Conservation (phyloP, 92 coral and sea anemone species). For the Zoanthus sociatus region DNA sequence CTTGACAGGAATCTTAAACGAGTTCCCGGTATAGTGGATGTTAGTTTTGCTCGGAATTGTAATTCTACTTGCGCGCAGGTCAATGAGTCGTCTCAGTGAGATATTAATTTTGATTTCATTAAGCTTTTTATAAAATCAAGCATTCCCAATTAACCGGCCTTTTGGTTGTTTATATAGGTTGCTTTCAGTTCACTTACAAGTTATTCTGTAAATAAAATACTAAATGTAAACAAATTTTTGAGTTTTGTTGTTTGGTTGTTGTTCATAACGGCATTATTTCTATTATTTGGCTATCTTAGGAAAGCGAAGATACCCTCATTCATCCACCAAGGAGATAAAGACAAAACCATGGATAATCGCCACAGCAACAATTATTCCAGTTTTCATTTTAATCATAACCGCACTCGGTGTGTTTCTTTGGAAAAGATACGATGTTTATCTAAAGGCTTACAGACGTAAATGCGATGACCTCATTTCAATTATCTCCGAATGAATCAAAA, state of each 20-base stretch:
- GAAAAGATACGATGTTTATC: conserved; percentile 17
- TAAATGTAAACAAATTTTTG: background rate
- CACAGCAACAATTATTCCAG: conserved; percentile 1
- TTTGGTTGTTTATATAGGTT: too few species aligned
- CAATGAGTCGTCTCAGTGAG: too few species aligned
- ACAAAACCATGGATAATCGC: conserved; percentile 37
- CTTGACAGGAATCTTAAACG: too few species aligned
- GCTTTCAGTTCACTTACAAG: too few species aligned
- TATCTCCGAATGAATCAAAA: background rate
- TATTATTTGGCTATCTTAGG: background rate
- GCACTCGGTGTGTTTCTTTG: conserved; percentile 15
- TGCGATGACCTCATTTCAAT: conserved; percentile 15
- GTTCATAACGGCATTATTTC: background rate
- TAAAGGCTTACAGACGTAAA: background rate
- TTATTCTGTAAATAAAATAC: too few species aligned
- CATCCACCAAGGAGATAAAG: background rate
- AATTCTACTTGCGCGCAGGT: too few species aligned
- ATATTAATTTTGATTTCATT: too few species aligned
- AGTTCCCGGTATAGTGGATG: too few species aligned
- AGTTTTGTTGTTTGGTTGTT: background rate
- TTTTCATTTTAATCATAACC: background rate
- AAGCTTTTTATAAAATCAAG: too few species aligned
- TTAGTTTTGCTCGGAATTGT: too few species aligned
- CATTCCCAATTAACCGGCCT: too few species aligned
- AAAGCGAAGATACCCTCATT: conserved; percentile 4